Conservation (phyloP, 2,113 vertebrate species). For the Macquaria australasica region DNA sequence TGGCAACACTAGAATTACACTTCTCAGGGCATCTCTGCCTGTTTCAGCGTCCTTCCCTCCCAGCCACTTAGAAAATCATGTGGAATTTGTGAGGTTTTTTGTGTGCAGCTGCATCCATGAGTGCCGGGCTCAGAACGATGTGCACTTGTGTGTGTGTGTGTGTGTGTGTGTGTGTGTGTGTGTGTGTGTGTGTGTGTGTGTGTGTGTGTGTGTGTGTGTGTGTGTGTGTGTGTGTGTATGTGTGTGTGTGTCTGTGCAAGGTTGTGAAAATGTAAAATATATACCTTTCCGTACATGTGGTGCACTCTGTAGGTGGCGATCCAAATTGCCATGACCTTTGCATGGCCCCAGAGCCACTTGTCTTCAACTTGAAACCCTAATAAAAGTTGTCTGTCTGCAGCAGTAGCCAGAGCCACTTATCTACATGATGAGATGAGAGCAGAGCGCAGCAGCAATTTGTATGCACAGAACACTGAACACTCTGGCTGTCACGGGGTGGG, state of each 20-base stretch:
- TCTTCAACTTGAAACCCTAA: conserved; percentile 51
- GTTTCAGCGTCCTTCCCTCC: conserved; percentile 29
- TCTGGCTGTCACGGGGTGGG: conserved; percentile 68
- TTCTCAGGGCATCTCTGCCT: conserved; percentile 42
- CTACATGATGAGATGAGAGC: conserved; percentile 56
- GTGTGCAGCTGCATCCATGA: neutral
- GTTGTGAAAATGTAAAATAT: neutral
- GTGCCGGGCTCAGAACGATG: neutral
- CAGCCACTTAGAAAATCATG: conserved; percentile 33
- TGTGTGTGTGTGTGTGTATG: too few species aligned
- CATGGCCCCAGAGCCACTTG: conserved; percentile 34
- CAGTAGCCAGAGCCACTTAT: conserved; percentile 56
- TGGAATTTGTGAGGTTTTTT: conserved; percentile 22
- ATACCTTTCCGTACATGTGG: neutral
- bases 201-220: neutral
- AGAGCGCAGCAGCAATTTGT: conserved; percentile 62
- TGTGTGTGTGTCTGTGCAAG: neutral
- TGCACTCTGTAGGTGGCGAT: conserved; percentile 20
- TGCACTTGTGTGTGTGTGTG: neutral
- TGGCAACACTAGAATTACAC: conserved; percentile 67
- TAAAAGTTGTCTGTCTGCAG: conserved; percentile 57
- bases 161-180: neutral
- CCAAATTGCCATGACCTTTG: conserved; percentile 50
- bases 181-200: neutral
- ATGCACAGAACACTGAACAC: conserved; percentile 61